Base-by-base conservation (phyloP, 2,888 invertebrate genomes). In the Eucera pruinosa region DNA sequence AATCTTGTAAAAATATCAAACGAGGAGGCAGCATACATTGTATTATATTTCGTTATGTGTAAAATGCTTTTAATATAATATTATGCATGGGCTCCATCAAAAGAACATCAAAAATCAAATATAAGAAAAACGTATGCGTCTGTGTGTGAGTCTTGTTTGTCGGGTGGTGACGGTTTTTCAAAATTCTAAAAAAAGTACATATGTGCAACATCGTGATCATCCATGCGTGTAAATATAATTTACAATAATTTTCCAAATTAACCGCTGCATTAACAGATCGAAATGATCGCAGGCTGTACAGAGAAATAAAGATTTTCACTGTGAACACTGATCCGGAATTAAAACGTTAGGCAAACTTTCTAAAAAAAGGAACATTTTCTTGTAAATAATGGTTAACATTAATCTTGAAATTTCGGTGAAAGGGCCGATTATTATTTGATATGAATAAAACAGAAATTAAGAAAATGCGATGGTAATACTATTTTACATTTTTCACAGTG, bases 121-220 rank as follows among this genome's bases (percentile, higher is more conserved):
- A 11, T 5, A 15, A 11, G 20, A 9, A 13, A 47, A 36, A 39
- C n/a, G 61, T 66, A 30, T 78, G 66, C 47, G 48, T 67, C 48
- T 76, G 62, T 67, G 75, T 66, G 55, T 58, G 69, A 70, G 43
- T 70, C 48, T 47, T 64, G 25, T 72, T 67, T 64, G 43, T 60
- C n/a, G 82, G 84, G 85, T 86, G 86, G 86, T 86, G 85, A 87
- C 84, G 83, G 84, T 71, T 69, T 78, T 72, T 62, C 43, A 55
- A 78, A 74, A 66, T 71, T 66, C 11, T 13, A 7, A 30, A 13
- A n/a, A 11, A 52, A 47, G 15, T 9, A 15, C 13, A 58, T 27
- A 41, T n/a, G 33, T 60, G 54, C 18, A 9, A 25, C 23, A 18
- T n/a, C 39, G 20, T 23, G 43, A 27, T 64, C 30, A 39, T 23